Percentiles rank a stretch among this genome's conserved stretches.
Conservation (phyloP, 2,888 invertebrate species). For the Oxyscelio sp. region DNA sequence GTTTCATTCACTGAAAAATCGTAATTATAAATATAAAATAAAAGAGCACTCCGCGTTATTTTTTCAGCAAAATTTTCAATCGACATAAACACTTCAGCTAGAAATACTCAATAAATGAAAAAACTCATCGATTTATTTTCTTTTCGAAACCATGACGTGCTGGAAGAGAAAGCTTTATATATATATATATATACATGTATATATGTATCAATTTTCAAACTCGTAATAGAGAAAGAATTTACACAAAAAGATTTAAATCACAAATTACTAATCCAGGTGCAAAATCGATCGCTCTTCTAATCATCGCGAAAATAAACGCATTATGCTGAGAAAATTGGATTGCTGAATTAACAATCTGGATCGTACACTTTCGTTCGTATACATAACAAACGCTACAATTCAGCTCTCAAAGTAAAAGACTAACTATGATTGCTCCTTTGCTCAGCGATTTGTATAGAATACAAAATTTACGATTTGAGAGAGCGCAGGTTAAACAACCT, state of each 20-base stretch:
- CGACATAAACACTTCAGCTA: neutral
- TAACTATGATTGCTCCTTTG: too few relatives aligned
- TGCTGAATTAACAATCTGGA: too few relatives aligned
- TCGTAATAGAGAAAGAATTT: slow-evolving; percentile 23
- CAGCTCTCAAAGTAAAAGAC: too few relatives aligned
- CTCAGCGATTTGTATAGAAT: too few relatives aligned
- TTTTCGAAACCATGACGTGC: neutral
- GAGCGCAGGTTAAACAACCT: too few relatives aligned
- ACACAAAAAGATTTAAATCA: slow-evolving; percentile 28
- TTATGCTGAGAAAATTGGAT: too few relatives aligned
- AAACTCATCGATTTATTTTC: slow-evolving; percentile 4
- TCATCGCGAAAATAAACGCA: slow-evolving; percentile 3
- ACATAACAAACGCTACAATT: too few relatives aligned
- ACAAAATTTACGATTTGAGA: too few relatives aligned
- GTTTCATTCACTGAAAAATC: neutral
- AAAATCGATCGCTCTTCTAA: slow-evolving; percentile 28
- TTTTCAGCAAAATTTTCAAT: neutral
- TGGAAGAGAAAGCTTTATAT: slow-evolving; percentile 26
- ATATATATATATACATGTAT: too few relatives aligned
- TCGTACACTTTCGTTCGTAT: too few relatives aligned
- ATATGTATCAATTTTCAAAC: slow-evolving; percentile 13
- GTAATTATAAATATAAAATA: slow-evolving; percentile 6
- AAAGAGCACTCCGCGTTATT: neutral
- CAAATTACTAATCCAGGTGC: slow-evolving; percentile 3
- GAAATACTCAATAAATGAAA: slow-evolving; percentile 13